A percentile compares a stretch with the other conserved stretches of the same genome.
phyloP scores from a whole-genome alignment of 2,888 invertebrate species.

The Pristionchus arcanus region DNA sequence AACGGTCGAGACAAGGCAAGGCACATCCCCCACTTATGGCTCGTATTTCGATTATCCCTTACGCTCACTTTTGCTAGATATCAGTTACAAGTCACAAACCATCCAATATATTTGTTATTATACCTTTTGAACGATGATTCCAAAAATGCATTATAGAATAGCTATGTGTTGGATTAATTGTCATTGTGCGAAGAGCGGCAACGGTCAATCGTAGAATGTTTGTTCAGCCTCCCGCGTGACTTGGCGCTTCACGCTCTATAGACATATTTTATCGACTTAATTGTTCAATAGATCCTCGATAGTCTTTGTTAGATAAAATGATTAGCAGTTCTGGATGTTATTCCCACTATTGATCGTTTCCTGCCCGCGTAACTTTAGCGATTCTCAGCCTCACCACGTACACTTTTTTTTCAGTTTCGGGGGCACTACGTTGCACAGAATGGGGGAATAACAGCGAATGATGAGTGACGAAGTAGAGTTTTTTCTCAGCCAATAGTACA shows the following conservation, averaged over 20 bases:
- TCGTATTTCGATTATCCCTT: not conserved
- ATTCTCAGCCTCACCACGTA: not conserved
- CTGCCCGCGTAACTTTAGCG: not conserved
- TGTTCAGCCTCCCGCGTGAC: not conserved
- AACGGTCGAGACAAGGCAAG: not conserved
- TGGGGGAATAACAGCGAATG: not conserved
- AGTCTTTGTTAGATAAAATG: too few relatives aligned
- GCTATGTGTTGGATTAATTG: not conserved
- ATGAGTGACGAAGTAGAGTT: slow-evolving; percentile 22
- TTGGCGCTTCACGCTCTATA: not conserved
- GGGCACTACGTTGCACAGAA: not conserved
- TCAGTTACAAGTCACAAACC: too few relatives aligned
- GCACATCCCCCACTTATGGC: not conserved
- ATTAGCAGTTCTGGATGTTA: not conserved
- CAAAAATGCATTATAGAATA: too few relatives aligned
- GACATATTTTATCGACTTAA: not conserved
- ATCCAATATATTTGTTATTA: too few relatives aligned
- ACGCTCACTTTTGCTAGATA: too few relatives aligned
- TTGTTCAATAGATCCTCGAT: not conserved
- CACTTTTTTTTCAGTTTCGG: not conserved
- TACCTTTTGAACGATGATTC: too few relatives aligned
- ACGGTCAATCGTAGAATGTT: not conserved
- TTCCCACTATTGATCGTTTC: not conserved
- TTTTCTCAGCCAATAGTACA: not conserved
- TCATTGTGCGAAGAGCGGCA: not conserved